Evolutionary conservation across 2,888 invertebrate species (phyloP).

Genomic region (Tromatobia lineatoria): DNA sequence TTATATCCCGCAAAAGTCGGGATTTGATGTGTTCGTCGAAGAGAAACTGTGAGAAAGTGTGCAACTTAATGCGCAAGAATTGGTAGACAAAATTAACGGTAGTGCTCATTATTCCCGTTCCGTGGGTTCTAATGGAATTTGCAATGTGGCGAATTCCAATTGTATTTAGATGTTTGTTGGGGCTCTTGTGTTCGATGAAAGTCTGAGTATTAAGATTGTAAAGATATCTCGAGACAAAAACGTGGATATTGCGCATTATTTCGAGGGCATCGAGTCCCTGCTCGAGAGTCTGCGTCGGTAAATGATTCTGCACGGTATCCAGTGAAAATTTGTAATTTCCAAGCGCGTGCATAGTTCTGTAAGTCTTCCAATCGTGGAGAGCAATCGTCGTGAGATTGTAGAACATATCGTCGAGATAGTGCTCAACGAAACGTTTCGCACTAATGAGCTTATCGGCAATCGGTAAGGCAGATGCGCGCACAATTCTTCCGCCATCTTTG

Average conservation of each 20-base stretch:
- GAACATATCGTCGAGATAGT: slow-evolving; percentile 97
- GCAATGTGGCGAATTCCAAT: slow-evolving; percentile 98
- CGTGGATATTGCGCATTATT: slow-evolving; percentile 98
- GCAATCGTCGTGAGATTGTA: slow-evolving; percentile 99
- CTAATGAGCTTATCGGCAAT: slow-evolving; percentile 75
- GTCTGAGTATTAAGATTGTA: slow-evolving; percentile 99
- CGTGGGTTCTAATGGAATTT: slow-evolving; percentile 98
- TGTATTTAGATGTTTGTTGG: slow-evolving; percentile 97
- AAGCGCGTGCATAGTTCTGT: slow-evolving; percentile 98
- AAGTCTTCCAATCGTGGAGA: slow-evolving; percentile 98
- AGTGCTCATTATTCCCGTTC: slow-evolving; percentile 98
- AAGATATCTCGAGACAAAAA: slow-evolving; percentile 96
- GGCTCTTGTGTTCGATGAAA: slow-evolving; percentile 96
- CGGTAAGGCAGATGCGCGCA: slow-evolving; percentile 76
- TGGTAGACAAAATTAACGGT: slow-evolving; percentile 97
- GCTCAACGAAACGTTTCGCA: slow-evolving; percentile 89
- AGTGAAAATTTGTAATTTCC: slow-evolving; percentile 94
- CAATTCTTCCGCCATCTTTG: slow-evolving; percentile 88
- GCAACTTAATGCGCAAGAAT: slow-evolving; percentile 96
- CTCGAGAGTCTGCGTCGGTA: slow-evolving; percentile 98
- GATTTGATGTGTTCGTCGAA: slow-evolving; percentile 99
- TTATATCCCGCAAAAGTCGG: slow-evolving; percentile 94
- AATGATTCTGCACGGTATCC: slow-evolving; percentile 94
- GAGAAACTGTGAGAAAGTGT: slow-evolving; percentile 98
- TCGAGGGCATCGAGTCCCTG: slow-evolving; percentile 98